These are phyloP conservation scores for Tetragonula clypearis DNA, from an alignment of 1,140 invertebrate species.

Conservation along the genomic window DNA sequence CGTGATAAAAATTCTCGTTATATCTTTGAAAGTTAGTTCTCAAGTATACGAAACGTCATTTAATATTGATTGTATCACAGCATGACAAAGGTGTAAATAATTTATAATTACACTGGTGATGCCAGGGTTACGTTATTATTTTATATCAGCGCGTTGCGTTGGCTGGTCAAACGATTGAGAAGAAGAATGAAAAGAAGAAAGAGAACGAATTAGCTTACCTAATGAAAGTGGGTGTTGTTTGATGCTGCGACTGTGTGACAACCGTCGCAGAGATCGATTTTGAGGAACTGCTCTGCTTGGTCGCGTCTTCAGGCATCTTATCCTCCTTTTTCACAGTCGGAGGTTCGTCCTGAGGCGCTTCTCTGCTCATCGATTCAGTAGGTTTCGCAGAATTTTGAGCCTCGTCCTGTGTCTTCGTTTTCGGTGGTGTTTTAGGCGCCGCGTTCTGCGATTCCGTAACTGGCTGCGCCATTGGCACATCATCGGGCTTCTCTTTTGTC, in stretches of 20 bases:
- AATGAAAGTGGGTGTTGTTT: constrained; percentile 71
- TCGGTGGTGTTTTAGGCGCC: background rate
- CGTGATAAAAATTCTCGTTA: too few relatives aligned
- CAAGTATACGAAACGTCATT: too few relatives aligned
- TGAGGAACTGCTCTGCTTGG: constrained; percentile 62
- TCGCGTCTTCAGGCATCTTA: background rate
- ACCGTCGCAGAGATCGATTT: constrained; percentile 65
- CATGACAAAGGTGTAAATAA: too few relatives aligned
- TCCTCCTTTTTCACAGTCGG: constrained; percentile 9
- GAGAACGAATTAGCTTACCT: constrained; percentile 59
- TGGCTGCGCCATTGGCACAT: constrained; percentile 6
- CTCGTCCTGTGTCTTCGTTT: background rate
- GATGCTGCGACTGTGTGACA: constrained; percentile 69
- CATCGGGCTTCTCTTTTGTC: constrained; percentile 34
- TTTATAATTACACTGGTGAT: too few relatives aligned
- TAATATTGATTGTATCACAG: too few relatives aligned
- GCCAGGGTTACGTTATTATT: too few relatives aligned
- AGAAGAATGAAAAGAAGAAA: background rate
- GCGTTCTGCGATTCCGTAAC: background rate
- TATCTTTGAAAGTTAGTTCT: too few relatives aligned
- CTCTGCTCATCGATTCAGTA: constrained; percentile 2
- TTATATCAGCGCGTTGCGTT: too few relatives aligned
- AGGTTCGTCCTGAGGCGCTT: background rate
- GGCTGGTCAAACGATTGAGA: too few relatives aligned
- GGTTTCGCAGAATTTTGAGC: constrained; percentile 4